phyloP scores from a whole-genome alignment of 2,888 invertebrate genomes.

The Athetis lepigone region DNA sequence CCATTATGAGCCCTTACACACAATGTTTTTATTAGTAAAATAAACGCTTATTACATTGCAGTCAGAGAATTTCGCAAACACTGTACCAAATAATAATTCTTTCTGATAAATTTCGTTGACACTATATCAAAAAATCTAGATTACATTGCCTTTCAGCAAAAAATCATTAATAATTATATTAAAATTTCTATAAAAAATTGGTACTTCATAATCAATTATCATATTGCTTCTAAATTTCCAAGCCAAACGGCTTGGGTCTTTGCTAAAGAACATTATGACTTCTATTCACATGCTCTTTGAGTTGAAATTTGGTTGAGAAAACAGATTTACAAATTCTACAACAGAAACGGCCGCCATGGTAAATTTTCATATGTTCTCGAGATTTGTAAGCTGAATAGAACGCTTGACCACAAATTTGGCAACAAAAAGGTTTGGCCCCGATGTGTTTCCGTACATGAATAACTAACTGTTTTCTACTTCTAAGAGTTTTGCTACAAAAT shows the following conservation, averaged over 20 bases:
- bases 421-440: constrained; percentile 78
- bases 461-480: constrained; percentile 79
- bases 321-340: constrained; percentile 81
- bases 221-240: constrained; percentile 3
- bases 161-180: constrained; percentile 5
- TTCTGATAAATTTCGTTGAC: constrained; percentile 9
- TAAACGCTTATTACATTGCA: too few species aligned
- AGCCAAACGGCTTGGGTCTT: constrained; percentile 44
- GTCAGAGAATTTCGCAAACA: not conserved
- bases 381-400: constrained; percentile 77
- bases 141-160: not conserved
- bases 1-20: too few species aligned
- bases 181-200: constrained; percentile 3
- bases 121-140: constrained; percentile 28
- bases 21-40: too few species aligned
- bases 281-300: constrained; percentile 76
- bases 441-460: constrained; percentile 85
- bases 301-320: constrained; percentile 72
- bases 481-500: constrained; percentile 80
- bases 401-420: constrained; percentile 76
- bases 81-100: not conserved
- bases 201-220: constrained; percentile 5
- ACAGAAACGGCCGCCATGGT: constrained; percentile 80
- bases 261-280: constrained; percentile 77
- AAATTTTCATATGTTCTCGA: constrained; percentile 76